A percentile compares a stretch with the other conserved stretches of the same genome.
Conservation (phyloP, 2,888 invertebrate species). For the Athalia circularis region DNA sequence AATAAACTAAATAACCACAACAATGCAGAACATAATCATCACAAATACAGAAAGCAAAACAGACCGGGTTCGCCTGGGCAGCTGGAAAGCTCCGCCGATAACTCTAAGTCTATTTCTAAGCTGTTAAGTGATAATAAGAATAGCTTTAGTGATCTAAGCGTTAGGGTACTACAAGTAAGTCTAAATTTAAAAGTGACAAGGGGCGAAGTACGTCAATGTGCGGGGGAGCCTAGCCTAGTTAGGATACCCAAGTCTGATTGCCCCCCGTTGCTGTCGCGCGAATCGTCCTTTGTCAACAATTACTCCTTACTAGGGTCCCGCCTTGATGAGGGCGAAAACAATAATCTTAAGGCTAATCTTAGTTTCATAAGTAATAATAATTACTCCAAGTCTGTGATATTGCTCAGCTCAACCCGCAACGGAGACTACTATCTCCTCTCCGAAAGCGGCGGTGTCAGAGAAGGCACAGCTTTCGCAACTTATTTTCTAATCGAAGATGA, state of each 20-base stretch:
- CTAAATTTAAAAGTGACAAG: conserved; percentile 69
- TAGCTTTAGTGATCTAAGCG: conserved; percentile 73
- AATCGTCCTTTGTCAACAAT: conserved; percentile 71
- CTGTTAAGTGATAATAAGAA: conserved; percentile 75
- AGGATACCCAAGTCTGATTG: conserved; percentile 75
- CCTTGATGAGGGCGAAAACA: conserved; percentile 71
- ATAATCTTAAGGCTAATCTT: conserved; percentile 73
- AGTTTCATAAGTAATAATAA: conserved; percentile 72
- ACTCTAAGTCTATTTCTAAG: conserved; percentile 74
- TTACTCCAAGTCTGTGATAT: conserved; percentile 74
- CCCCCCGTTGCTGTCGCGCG: conserved; percentile 70
- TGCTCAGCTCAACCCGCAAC: conserved; percentile 73
- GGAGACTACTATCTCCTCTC: conserved; percentile 70
- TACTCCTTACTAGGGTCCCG: conserved; percentile 73
- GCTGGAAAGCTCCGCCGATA: conserved; percentile 73
- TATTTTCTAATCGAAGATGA: conserved; percentile 51
- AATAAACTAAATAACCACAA: conserved; percentile 69
- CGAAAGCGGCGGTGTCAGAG: conserved; percentile 57
- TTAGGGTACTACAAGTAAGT: conserved; percentile 73
- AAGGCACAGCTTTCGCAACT: conserved; percentile 54
- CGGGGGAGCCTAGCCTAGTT: conserved; percentile 74
- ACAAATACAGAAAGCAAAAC: conserved; percentile 71
- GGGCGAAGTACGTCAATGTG: conserved; percentile 66
- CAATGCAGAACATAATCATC: conserved; percentile 74
- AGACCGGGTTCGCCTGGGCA: conserved; percentile 68